A percentile compares a stretch with the other conserved stretches of the same genome.
Evolutionary conservation across 2,797 vertebrate species (phyloP).

Genomic region (Diglossa cyanea): DNA sequence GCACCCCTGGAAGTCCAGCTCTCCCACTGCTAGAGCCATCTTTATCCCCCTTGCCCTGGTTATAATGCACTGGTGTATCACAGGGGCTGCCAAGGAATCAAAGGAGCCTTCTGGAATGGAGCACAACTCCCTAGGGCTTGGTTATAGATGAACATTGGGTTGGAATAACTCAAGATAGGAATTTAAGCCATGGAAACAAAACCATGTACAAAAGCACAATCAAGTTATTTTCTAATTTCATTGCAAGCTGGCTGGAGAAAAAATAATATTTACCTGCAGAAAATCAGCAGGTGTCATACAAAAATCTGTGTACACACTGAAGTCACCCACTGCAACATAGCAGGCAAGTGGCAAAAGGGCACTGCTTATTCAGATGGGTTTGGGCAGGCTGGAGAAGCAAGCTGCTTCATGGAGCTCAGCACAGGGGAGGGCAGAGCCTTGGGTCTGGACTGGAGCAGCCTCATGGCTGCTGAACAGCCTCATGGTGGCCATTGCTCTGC

Average conservation of each 20-base stretch:
- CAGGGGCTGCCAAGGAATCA: neutral
- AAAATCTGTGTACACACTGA: neutral
- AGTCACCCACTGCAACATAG: neutral
- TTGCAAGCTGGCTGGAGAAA: neutral
- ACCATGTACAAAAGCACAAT: neutral
- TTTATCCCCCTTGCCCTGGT: neutral
- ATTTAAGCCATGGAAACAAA: neutral
- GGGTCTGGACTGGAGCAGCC: neutral
- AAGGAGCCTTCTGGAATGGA: neutral
- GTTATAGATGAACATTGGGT: neutral
- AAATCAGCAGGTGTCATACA: accelerated
- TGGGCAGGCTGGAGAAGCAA: neutral
- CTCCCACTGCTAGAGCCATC: neutral
- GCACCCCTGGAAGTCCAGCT: neutral
- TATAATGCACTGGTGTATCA: accelerated
- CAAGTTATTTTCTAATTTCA: neutral
- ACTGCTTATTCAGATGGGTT: accelerated
- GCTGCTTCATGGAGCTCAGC: neutral
- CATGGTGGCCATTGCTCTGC: neutral
- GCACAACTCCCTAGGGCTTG: neutral
- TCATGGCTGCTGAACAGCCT: accelerated
- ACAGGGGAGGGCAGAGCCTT: neutral
- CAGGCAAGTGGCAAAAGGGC: too few species aligned
- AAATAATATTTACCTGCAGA: neutral
- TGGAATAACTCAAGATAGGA: neutral